These are phyloP conservation scores for Ladona fulva DNA, from an alignment of 1,140 invertebrate genomes.

Conservation along the genomic window DNA sequence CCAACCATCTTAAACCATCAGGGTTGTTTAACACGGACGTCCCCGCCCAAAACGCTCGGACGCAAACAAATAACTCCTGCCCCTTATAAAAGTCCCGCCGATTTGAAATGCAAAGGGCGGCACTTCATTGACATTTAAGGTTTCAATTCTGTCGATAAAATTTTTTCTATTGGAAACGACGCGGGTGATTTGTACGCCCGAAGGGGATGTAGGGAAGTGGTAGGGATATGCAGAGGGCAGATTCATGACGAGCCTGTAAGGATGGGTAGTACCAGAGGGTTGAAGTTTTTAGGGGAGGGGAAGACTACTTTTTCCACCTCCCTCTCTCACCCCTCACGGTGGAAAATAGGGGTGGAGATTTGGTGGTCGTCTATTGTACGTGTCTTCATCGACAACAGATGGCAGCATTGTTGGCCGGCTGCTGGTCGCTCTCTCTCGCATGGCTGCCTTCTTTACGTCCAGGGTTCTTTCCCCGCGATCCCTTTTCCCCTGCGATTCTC, in stretches of 20 bases:
- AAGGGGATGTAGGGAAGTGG: not conserved
- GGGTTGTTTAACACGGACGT: not conserved
- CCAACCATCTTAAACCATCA: not conserved
- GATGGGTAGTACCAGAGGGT: too few relatives aligned
- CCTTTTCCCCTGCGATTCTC: too few relatives aligned
- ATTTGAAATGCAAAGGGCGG: not conserved
- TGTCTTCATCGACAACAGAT: not conserved
- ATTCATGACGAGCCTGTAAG: too few relatives aligned
- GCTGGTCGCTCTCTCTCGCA: not conserved
- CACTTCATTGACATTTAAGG: not conserved
- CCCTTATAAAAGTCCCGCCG: not conserved
- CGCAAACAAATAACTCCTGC: not conserved
- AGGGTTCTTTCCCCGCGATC: not conserved
- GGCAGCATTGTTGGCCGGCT: not conserved
- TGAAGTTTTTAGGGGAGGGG: not conserved
- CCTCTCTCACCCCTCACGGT: not conserved
- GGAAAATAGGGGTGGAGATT: not conserved
- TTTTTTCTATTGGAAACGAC: not conserved
- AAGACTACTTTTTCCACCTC: not conserved
- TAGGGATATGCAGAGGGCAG: too few relatives aligned
- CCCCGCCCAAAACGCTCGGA: not conserved
- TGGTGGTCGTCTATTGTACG: not conserved
- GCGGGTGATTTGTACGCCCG: conserved; percentile 1
- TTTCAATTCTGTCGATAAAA: conserved; percentile 1
- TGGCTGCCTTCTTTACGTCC: not conserved